Evolutionary conservation across 2,113 vertebrate genomes (phyloP).

Genomic region (Cololabis saira): DNA sequence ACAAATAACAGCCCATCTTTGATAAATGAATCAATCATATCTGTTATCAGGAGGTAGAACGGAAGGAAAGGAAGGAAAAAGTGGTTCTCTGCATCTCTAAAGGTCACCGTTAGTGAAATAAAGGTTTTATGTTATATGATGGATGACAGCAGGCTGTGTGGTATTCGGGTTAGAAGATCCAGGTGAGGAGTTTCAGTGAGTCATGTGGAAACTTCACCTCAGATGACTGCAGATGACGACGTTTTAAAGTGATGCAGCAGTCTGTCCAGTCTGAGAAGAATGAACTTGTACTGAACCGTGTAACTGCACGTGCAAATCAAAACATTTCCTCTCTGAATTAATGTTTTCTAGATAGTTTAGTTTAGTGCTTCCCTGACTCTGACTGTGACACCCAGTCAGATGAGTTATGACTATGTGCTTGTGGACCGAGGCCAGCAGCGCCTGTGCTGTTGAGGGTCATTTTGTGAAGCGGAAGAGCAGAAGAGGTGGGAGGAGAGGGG

Average conservation of each 20-base stretch:
- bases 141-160: too few relatives aligned
- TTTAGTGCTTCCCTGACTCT: not conserved
- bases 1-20: too few relatives aligned
- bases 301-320: slow-evolving; percentile 1
- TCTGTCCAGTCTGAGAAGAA: slow-evolving; percentile 1
- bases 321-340: slow-evolving; percentile 15
- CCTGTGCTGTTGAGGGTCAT: slow-evolving; percentile 32
- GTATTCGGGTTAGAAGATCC: not conserved
- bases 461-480: slow-evolving; percentile 28
- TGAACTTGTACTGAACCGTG: slow-evolving; percentile 1
- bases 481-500: slow-evolving; percentile 50
- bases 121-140: too few relatives aligned
- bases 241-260: not conserved
- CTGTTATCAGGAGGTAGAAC: too few relatives aligned
- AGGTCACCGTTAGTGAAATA: too few relatives aligned
- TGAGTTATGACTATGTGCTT: not conserved
- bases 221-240: not conserved
- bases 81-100: too few relatives aligned
- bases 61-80: too few relatives aligned
- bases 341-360: slow-evolving; percentile 20
- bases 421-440: slow-evolving; percentile 27
- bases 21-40: too few relatives aligned
- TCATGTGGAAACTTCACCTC: not conserved
- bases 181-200: not conserved
- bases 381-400: too few relatives aligned